Evolutionary conservation across 2,797 vertebrate species (phyloP).

Genomic region (Dicrostonyx torquatus): DNA sequence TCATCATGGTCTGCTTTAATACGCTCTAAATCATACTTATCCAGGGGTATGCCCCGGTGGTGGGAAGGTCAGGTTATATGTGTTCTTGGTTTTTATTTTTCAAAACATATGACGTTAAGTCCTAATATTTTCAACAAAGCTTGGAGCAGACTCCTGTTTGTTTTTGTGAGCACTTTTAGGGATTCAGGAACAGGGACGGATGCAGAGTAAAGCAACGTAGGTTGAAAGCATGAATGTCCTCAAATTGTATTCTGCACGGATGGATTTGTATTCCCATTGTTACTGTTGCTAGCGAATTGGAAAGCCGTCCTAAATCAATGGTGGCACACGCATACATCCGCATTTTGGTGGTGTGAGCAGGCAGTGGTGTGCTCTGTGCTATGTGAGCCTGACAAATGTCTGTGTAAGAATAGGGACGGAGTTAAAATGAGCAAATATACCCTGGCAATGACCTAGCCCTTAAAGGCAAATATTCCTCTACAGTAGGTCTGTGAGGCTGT

Average conservation of each 20-base stretch:
- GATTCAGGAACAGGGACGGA: neutral
- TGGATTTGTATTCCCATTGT: constrained; percentile 70
- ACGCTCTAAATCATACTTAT: neutral
- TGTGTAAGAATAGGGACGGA: neutral
- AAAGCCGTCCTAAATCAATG: constrained; percentile 61
- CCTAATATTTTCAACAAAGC: neutral
- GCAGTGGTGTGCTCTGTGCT: constrained; percentile 20
- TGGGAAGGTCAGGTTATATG: neutral
- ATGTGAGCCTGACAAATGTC: constrained; percentile 32
- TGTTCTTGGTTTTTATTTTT: neutral
- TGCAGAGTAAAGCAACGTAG: constrained; percentile 28
- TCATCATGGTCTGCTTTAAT: neutral
- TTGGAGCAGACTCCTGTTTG: neutral
- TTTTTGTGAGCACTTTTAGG: neutral
- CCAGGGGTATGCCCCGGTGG: neutral
- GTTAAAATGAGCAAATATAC: constrained; percentile 61
- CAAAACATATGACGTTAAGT: neutral
- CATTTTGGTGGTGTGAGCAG: constrained; percentile 21
- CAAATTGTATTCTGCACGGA: constrained; percentile 52
- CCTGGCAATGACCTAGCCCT: constrained; percentile 60
- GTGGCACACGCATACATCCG: constrained; percentile 4
- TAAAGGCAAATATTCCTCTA: constrained; percentile 68
- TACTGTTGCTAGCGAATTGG: constrained; percentile 62
- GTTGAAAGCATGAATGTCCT: constrained; percentile 9
- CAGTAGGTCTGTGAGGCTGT: constrained; percentile 19